phyloP scores from a whole-genome alignment of 2,113 vertebrate genomes.

The Bothrops jararaca region DNA sequence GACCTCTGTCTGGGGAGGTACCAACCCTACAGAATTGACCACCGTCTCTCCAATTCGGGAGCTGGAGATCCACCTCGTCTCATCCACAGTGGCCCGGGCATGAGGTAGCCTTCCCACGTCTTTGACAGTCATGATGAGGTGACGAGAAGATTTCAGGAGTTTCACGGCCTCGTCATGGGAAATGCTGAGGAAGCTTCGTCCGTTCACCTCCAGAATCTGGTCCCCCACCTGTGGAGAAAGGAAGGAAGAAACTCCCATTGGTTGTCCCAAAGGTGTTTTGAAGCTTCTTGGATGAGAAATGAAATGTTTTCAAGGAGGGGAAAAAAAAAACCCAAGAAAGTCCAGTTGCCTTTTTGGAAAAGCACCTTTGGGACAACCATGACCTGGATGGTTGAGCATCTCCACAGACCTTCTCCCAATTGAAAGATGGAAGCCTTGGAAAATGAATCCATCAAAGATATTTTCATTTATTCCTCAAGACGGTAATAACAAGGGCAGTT shows the following conservation, averaged over 20 bases:
- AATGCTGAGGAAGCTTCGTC: conserved; percentile 86
- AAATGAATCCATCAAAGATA: neutral
- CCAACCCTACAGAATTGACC: conserved; percentile 73
- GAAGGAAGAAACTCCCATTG: no score
- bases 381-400: no score
- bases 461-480: neutral
- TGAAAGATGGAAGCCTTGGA: neutral
- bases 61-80: conserved; percentile 93
- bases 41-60: conserved; percentile 81
- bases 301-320: neutral
- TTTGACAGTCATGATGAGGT: conserved; percentile 96
- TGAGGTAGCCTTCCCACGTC: conserved; percentile 93
- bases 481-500: neutral
- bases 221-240: conserved; percentile 82
- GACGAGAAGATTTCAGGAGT: conserved; percentile 86
- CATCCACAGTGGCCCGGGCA: conserved; percentile 88
- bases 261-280: neutral
- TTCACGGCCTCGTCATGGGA: conserved; percentile 91
- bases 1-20: rapidly evolving
- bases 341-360: no score
- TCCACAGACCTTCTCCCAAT: no score
- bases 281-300: neutral
- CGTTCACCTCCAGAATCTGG: conserved; percentile 95
- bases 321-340: rapidly evolving
- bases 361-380: no score